Base-by-base conservation (phyloP, 2,113 vertebrate species). In the Dicentrarchus labrax region DNA sequence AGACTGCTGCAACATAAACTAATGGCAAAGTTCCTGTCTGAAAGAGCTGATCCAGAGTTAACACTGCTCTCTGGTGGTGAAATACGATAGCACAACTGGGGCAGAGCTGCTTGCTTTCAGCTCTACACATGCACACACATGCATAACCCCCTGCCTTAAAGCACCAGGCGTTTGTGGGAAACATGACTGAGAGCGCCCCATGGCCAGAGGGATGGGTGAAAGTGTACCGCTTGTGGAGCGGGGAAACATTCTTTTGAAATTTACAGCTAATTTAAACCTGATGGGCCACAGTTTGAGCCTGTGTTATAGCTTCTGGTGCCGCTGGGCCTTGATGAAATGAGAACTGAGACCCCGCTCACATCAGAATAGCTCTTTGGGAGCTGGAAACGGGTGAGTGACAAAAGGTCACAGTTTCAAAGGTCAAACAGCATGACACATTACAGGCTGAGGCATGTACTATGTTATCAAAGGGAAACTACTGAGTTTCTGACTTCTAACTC, bases 191-290 rank as follows among this genome's bases (percentile, higher is more conserved):
- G 85, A 56, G 81, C 53, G 45, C 86, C 86, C 62, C 72, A 75
- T 70, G 83, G 84, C 89, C 41, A 66, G 83, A 80, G 87, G 82
- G 87, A 83, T 15, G 88, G 74, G 83, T 88, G 81, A 93, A 93
- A 88, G 84, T 89, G 86, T 75, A 78, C 59, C 66, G 71, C 82
- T 90, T 86, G 84, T 86, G 77, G 73, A 90, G 88, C 69, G 50
- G 47, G 68, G 76, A 88, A 79, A 84, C 91, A 92, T 93, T 93
- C 91, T 87, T 93, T 19, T 61, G 78, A 92, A 79, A 92, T 87
- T 87, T 89, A 90, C 77, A 89, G 88, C 91, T 94, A 94, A 94
- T 94, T 93, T 92, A 92, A 94, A 95, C 83, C 91, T 80, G 93
- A 92, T 90, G 91, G 86, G 75, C 82, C 89, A 83, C 90, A 91